phyloP scores from a whole-genome alignment of 2,888 invertebrate species.

The Ptychoptera contaminata region DNA sequence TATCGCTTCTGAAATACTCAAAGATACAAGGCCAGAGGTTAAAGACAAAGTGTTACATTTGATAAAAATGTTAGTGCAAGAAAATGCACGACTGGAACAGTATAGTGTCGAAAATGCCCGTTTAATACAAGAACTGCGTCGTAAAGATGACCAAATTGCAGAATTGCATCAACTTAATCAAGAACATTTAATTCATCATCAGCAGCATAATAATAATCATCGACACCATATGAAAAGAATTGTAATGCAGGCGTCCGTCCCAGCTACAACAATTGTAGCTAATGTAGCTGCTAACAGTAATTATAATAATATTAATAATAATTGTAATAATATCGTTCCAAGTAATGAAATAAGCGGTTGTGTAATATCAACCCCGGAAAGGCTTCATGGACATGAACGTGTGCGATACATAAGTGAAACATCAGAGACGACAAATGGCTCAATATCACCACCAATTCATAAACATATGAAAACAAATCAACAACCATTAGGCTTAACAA shows the following conservation, averaged over 20 bases:
- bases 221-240: neutral
- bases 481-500: neutral
- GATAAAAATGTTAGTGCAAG: conserved; percentile 21
- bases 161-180: conserved; percentile 22
- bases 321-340: neutral
- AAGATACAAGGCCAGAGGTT: conserved; percentile 25
- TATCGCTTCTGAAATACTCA: conserved; percentile 25
- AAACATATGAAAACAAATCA: neutral
- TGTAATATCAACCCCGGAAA: neutral
- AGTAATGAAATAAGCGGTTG: neutral
- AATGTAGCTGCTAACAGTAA: too few species aligned
- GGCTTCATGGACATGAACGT: neutral
- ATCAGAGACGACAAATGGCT: too few species aligned
- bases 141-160: conserved; percentile 24
- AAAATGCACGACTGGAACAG: conserved; percentile 25
- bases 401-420: too few species aligned
- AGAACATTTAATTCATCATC: conserved; percentile 16
- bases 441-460: conserved; percentile 9
- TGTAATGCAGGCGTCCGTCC: neutral
- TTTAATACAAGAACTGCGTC: conserved; percentile 22
- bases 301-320: too few species aligned
- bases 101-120: conserved; percentile 21
- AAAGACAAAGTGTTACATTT: conserved; percentile 26
- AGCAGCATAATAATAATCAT: conserved; percentile 2
- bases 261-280: neutral